A percentile compares a stretch with the other conserved stretches of the same genome.
Evolutionary conservation across 2,113 vertebrate genomes (phyloP).

Genomic region (Erythrolamprus reginae): DNA sequence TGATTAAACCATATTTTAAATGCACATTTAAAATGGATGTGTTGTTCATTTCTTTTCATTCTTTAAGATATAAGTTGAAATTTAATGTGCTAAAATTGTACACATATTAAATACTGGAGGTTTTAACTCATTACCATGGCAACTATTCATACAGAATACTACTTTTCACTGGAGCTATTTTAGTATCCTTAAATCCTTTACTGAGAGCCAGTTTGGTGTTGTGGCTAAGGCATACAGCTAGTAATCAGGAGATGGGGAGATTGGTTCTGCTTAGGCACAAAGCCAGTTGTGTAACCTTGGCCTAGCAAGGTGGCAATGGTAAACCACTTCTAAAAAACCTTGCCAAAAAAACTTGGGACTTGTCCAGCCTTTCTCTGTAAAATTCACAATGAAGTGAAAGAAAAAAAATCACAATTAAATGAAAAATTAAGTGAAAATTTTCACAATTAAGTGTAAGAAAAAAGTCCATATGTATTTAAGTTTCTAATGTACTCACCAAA

Average conservation of each 20-base stretch:
- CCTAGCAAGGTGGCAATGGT: neutral
- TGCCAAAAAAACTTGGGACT: neutral
- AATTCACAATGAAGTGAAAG: neutral
- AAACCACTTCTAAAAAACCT: neutral
- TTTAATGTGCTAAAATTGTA: conserved; percentile 34
- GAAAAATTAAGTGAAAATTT: neutral
- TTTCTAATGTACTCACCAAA: conserved; percentile 66
- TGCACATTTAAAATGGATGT: neutral
- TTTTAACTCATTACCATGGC: conserved; percentile 66
- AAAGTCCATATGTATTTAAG: conserved; percentile 54
- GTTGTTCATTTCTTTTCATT: neutral
- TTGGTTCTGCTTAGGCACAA: neutral
- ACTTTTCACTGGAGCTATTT: conserved; percentile 58
- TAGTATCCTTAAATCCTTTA: conserved; percentile 64
- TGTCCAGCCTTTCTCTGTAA: neutral
- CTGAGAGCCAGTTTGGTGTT: conserved; percentile 21
- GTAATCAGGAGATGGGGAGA: neutral
- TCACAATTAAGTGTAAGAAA: neutral
- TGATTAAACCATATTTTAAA: neutral
- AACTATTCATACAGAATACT: conserved; percentile 64
- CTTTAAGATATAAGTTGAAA: conserved; percentile 28
- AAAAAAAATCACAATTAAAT: neutral
- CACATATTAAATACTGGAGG: conserved; percentile 42
- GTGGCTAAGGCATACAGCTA: neutral
- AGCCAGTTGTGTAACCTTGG: neutral